Percentiles rank a stretch among this genome's conserved stretches.
Conservation (phyloP, 2,797 vertebrate species). For the Remorina albescens region DNA sequence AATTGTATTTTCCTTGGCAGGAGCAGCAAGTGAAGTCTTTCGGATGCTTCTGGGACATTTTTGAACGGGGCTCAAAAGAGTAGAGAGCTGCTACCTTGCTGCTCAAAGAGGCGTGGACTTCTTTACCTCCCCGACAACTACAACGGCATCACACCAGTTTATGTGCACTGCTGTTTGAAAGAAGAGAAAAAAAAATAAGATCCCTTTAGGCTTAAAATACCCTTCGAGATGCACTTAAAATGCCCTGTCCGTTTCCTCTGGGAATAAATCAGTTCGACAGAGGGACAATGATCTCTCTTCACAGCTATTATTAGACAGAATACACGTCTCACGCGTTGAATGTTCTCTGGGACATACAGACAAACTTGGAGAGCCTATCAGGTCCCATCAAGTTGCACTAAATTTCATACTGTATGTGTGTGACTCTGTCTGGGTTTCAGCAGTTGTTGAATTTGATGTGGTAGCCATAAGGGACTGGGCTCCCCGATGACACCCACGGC, state of each 20-base stretch:
- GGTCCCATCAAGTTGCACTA: constrained; percentile 33
- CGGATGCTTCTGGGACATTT: constrained; percentile 81
- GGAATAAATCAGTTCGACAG: constrained; percentile 58
- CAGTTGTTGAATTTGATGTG: constrained; percentile 33
- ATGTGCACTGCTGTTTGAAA: constrained; percentile 25
- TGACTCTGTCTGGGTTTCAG: constrained; percentile 15
- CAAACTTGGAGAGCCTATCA: constrained; percentile 46
- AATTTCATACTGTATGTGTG: constrained; percentile 41
- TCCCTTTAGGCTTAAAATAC: constrained; percentile 65
- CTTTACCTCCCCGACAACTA: constrained; percentile 47
- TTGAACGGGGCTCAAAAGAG: constrained; percentile 77
- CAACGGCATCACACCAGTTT: constrained; percentile 60
- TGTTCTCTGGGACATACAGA: constrained; percentile 40
- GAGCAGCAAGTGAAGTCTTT: constrained; percentile 78
- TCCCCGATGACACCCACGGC: neutral
- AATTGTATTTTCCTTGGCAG: constrained; percentile 85
- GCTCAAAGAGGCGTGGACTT: constrained; percentile 53
- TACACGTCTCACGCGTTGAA: constrained; percentile 38
- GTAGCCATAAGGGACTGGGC: constrained; percentile 3
- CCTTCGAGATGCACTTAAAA: constrained; percentile 74
- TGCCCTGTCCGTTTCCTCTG: constrained; percentile 53
- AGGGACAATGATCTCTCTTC: constrained; percentile 53
- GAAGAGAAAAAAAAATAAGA: constrained; percentile 12
- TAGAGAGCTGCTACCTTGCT: constrained; percentile 63
- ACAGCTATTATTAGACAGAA: constrained; percentile 65